A percentile compares a stretch with the other conserved stretches of the same genome.
Evolutionary conservation across 1,140 invertebrate species (phyloP).

Genomic region (Venturia canescens): DNA sequence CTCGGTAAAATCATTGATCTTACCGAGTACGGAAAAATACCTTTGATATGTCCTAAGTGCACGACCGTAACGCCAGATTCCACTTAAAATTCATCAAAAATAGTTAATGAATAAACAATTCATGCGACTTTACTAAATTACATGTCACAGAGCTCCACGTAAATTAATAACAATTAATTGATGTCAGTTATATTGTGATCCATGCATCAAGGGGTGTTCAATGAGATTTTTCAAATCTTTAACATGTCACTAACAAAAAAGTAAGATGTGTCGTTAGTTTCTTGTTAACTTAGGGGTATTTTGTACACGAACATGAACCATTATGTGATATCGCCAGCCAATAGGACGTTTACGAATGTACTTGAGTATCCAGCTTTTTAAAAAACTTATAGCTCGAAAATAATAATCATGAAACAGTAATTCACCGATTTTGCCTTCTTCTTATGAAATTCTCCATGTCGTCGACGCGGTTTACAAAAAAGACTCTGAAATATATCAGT

Average conservation of each 20-base stretch:
- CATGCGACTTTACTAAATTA: too few species aligned
- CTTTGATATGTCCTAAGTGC: too few species aligned
- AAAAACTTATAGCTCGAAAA: constrained; percentile 25
- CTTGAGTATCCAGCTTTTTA: not conserved
- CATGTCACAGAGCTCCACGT: too few species aligned
- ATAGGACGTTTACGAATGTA: not conserved
- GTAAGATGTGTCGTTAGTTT: not conserved
- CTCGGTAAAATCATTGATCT: too few species aligned
- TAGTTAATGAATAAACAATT: too few species aligned
- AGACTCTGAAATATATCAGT: constrained; percentile 73
- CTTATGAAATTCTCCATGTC: constrained; percentile 64
- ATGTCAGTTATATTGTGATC: too few species aligned
- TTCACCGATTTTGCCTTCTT: constrained; percentile 71
- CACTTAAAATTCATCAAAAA: too few species aligned
- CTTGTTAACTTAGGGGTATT: not conserved
- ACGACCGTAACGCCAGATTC: too few species aligned
- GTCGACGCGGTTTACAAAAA: constrained; percentile 65
- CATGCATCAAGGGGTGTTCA: not conserved
- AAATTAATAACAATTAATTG: too few species aligned
- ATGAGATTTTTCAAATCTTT: not conserved
- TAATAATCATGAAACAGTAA: constrained; percentile 50
- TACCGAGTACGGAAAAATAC: too few species aligned
- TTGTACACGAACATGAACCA: not conserved
- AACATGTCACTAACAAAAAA: not conserved
- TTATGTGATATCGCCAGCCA: not conserved